phyloP scores from a whole-genome alignment of 2,888 invertebrate genomes.

The Ctenicera cuprea region DNA sequence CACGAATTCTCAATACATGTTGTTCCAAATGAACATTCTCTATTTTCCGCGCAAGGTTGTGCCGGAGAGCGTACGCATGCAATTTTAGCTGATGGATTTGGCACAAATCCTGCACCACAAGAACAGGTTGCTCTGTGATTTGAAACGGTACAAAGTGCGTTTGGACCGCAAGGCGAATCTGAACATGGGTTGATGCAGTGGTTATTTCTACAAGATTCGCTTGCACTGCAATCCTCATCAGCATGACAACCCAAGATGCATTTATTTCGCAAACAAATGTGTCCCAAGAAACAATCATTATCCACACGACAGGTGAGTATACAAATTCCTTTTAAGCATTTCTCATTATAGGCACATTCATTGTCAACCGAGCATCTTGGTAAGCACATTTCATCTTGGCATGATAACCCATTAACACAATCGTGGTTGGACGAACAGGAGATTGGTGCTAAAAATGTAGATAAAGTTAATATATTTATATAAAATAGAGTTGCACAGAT shows the following conservation, averaged over 20 bases:
- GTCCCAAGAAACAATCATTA: slow-evolving; percentile 94
- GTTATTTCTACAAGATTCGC: slow-evolving; percentile 88
- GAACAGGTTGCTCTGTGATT: slow-evolving; percentile 89
- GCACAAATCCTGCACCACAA: slow-evolving; percentile 86
- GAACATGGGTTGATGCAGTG: slow-evolving; percentile 87
- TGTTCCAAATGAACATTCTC: slow-evolving; percentile 83
- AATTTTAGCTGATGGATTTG: slow-evolving; percentile 91
- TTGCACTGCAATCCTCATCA: slow-evolving; percentile 91
- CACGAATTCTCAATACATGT: slow-evolving; percentile 86
- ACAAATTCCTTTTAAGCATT: slow-evolving; percentile 88
- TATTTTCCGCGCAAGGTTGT: slow-evolving; percentile 83
- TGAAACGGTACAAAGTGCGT: slow-evolving; percentile 86
- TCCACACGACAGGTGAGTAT: slow-evolving; percentile 93
- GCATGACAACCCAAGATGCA: slow-evolving; percentile 91
- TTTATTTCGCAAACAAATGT: slow-evolving; percentile 90
- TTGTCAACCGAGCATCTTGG: slow-evolving; percentile 85
- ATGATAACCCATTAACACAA: slow-evolving; percentile 83
- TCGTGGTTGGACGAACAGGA: slow-evolving; percentile 83
- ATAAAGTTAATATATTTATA: slow-evolving; percentile 28
- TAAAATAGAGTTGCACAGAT: too few relatives aligned
- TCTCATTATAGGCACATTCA: slow-evolving; percentile 92
- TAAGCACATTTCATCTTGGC: slow-evolving; percentile 88
- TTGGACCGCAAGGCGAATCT: slow-evolving; percentile 88
- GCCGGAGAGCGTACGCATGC: slow-evolving; percentile 90
- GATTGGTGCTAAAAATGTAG: slow-evolving; percentile 79